Base-by-base conservation (phyloP, 2,113 vertebrate species). In the Eulemur rufifrons region DNA sequence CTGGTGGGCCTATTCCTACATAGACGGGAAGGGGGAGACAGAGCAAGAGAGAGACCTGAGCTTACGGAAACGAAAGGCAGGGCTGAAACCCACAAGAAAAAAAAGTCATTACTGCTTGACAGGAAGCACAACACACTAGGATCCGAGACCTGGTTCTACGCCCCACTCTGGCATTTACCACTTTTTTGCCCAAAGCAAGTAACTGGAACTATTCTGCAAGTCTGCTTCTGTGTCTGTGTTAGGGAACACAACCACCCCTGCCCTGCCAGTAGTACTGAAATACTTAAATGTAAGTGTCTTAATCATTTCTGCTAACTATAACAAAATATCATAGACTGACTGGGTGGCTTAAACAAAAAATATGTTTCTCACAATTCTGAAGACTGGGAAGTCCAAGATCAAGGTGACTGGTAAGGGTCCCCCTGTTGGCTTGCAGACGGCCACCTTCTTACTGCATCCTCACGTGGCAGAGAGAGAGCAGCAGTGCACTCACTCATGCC, bases 211-310 rank as follows among this genome's bases (percentile, higher is more conserved):
- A 42, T 11, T 10, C 37, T 87, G 20, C 8, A 32, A 47, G 29
- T 47, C 18, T 4, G 2, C 6, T 12, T 92, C 39, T 34, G 12
- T 34, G 14, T 78, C 25, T 61, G 17, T 45, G 5, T 18, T n/a
- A 0, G 15, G 47, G 15, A 45, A 20, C 4, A 37, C 4, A 17
- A 7, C 2, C 27, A 5, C 34, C 32, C 2, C 18, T 25, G 9
- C 84, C 66, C n/a, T 89, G 8, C 32, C 34, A 2, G 8, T 13
- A 4, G 29, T 3, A 7, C 6, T 56, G 52, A 32, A 73, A 81
- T 61, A 34, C n/a, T 66, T 23, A 23, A 25, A 37, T 56, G 5
- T 5, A 11, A 50, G 2, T 8, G 29, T 8, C 56, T 61, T 21
- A n/a, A 9, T 63, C 12, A 13, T 71, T 64, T 81, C 39, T 1